Percentiles rank a stretch among this genome's conserved stretches.
Conservation (phyloP, 1,140 invertebrate genomes). For the Physella acuta region DNA sequence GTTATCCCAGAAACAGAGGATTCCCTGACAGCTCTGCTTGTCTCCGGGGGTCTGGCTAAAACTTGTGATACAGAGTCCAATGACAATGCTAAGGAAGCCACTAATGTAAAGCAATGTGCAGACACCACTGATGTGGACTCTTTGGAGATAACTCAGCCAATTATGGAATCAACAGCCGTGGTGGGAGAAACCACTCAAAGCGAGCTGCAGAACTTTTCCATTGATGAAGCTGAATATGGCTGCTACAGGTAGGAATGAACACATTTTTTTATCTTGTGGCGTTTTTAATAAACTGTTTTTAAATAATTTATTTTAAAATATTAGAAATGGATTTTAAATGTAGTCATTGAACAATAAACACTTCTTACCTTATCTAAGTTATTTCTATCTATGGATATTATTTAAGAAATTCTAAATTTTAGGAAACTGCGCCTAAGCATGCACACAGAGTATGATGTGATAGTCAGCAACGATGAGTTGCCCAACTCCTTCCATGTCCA, state of each 20-base stretch:
- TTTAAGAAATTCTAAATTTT: no score
- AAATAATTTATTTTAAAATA: no score
- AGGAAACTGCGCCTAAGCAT: not conserved
- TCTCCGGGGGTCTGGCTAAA: not conserved
- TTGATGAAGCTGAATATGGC: not conserved
- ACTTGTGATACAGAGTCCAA: no score
- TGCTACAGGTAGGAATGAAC: slow-evolving; percentile 12
- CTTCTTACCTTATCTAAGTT: no score
- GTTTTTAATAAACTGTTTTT: no score
- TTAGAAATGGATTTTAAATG: no score
- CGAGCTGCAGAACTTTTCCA: not conserved
- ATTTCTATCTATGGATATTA: no score
- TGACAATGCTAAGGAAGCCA: no score
- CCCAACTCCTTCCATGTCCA: slow-evolving; percentile 18
- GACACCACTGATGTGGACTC: not conserved
- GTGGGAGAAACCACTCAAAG: not conserved
- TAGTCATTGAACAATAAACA: no score
- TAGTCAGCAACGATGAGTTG: slow-evolving; percentile 16
- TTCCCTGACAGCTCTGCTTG: not conserved
- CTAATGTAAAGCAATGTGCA: no score
- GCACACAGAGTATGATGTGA: slow-evolving; percentile 18
- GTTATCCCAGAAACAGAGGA: not conserved
- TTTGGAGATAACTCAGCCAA: slow-evolving; percentile 17
- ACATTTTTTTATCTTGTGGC: no score
- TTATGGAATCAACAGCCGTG: slow-evolving; percentile 22